Evolutionary conservation across 2,888 invertebrate species (phyloP), one percentile per base, ranked within the genome.

Genomic region (Pachliopta kotzebuea): DNA sequence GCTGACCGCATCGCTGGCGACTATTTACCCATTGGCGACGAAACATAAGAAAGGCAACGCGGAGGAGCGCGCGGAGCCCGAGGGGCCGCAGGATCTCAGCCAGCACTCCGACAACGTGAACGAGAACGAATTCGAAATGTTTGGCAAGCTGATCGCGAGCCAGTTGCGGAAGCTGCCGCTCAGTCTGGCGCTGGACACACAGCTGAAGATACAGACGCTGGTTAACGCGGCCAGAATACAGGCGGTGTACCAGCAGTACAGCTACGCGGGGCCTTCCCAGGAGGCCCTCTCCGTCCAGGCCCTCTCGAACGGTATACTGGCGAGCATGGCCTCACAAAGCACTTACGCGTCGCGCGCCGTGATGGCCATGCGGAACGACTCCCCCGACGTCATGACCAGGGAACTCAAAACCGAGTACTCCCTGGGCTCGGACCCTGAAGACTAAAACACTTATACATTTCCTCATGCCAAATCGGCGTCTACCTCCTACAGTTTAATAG

Each of bases 101-200:
- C 90, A 90, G 76, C 88, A 89, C 76, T 83, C 89, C 23, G 91
- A 91, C 69, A 85, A 80, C 68, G 88, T 84, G 37, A 90, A 87
- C 70, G 91, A 91, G 69, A 91, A 90, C 68, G 91, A 91, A 74
- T 91, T 90, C 58, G 90, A 90, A 74, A 91, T 91, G 91, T 91
- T 91, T 68, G 91, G 89, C 49, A 90, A 90, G 75, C 72, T 90
- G 71, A 91, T 91, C 65, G 88, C 91, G 29, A 91, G 90, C 73
- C 91, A 91, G 72, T 73, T 91, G 70, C 77, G 90, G 69, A 92
- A 90, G 76, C 73, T 88, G 73, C 88, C 91, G 49, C 74, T 90
- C 52, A 89, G 88, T 67, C 74, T 89, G 76, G 90, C 90, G 55
- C 76, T 90, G 77, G 92, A 90, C 68, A 88, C 91, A 68, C 92